Evolutionary conservation across 2,113 vertebrate species (phyloP).

Genomic region (Australoheros scitulus): DNA sequence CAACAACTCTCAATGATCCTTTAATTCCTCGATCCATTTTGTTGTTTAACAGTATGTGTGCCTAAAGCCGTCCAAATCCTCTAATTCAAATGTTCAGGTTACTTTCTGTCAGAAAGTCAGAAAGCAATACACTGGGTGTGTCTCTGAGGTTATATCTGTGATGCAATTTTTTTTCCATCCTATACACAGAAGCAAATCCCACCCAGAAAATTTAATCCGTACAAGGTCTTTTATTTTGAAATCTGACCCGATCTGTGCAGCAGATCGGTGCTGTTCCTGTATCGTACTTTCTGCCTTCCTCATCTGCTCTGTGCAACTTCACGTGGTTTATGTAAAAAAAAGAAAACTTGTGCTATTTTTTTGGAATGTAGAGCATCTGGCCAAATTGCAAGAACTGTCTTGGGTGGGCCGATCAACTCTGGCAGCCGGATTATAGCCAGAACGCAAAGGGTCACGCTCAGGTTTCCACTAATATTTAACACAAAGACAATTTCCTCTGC

Average conservation of each 20-base stretch:
- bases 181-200: no score
- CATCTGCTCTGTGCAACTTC: no score
- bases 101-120: background rate
- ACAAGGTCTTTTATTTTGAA: background rate
- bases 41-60: no score
- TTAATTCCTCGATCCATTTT: background rate
- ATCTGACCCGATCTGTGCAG: background rate
- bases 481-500: background rate
- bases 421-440: background rate
- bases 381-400: background rate
- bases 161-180: no score
- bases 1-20: background rate
- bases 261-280: background rate
- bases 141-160: no score
- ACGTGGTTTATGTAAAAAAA: no score
- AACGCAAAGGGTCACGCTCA: background rate
- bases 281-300: no score
- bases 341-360: no score
- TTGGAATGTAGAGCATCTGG: background rate
- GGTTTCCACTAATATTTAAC: background rate
- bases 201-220: no score
- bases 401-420: background rate
- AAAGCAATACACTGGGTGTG: no score
- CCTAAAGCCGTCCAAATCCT: background rate
- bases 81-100: background rate